Evolutionary conservation across 2,888 invertebrate species (phyloP).

Genomic region (Hipparchia semele): DNA sequence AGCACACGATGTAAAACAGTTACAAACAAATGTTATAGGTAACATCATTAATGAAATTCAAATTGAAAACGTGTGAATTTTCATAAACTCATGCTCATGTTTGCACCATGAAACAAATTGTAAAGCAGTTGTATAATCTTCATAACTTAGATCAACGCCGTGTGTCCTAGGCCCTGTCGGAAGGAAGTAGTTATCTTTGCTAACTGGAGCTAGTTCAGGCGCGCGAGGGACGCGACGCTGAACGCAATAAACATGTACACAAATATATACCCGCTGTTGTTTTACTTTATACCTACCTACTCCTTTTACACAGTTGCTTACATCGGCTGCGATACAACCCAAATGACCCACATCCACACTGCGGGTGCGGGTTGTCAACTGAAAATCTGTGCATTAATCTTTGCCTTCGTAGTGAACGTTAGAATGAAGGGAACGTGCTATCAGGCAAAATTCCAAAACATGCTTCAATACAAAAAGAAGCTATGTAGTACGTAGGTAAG

Average conservation of each 20-base stretch:
- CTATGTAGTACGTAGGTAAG: too few relatives aligned
- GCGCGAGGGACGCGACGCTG: constrained; percentile 51
- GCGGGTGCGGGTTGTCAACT: too few relatives aligned
- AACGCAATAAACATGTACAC: constrained; percentile 64
- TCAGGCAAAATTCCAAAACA: too few relatives aligned
- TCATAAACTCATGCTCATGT: background rate
- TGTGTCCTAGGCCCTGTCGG: background rate
- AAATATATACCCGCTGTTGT: constrained; percentile 38
- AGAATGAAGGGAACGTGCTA: too few relatives aligned
- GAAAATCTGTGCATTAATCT: too few relatives aligned
- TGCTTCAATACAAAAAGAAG: too few relatives aligned
- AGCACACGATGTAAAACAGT: background rate
- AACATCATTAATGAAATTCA: too few relatives aligned
- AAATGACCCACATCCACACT: too few relatives aligned
- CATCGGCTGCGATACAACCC: too few relatives aligned
- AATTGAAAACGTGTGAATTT: too few relatives aligned
- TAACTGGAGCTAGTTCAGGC: background rate
- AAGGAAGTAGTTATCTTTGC: background rate
- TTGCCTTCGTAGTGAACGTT: too few relatives aligned
- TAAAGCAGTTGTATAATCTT: background rate
- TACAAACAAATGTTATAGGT: background rate
- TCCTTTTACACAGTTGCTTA: background rate
- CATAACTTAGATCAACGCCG: background rate
- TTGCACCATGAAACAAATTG: background rate
- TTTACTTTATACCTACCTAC: constrained; percentile 26